Evolutionary conservation across 1,140 invertebrate species (phyloP), one percentile per base, ranked within the genome.

Genomic region (Penaeus vannamei): DNA sequence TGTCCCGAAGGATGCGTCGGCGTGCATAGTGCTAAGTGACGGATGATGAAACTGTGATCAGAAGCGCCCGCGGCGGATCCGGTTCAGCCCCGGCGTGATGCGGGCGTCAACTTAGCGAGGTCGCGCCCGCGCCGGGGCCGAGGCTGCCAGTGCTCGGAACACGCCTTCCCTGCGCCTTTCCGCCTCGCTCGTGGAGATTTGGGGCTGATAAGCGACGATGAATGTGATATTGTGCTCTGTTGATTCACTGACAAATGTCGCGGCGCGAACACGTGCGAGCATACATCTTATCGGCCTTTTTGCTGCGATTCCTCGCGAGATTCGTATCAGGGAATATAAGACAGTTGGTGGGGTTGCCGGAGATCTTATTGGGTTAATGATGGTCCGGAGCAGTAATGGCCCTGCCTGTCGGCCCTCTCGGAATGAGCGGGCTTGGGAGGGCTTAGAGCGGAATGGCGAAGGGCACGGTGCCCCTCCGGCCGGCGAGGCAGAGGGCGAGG

Each of bases 151-250:
- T 61, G 17, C 23, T 10, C 26, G 60, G 59, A 69, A 87, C 86
- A 87, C 61, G 23, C 59, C 60, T 20, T n/a, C 86, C 59, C 77
- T 87, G 77, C 79, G 26, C 86, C 53, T 59, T 32, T n/a, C 46
- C 86, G 64, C 61, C 46, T 61, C 59, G 61, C 62, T 53, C 72
- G 23, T 42, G n/a, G 7, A 87, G 86, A 87, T 87, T n/a, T 20
- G 29, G 79, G 26, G 61, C 53, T 69, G 86, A 87, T 87, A 87
- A 66, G 79, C 79, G 82, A 87, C 86, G 86, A 87, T 87, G 86
- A 87, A 87, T 87, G 86, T 83, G 86, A 87, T 87, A 87, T 82
- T 87, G 86, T 87, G 86, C 79, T 22, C 86, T 87, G 86, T 87
- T 87, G 86, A 72, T 69, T 87, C 86, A 64, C 60, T 87, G 86